phyloP scores from a whole-genome alignment of 2,797 vertebrate species.

The Sciurus vulgaris region DNA sequence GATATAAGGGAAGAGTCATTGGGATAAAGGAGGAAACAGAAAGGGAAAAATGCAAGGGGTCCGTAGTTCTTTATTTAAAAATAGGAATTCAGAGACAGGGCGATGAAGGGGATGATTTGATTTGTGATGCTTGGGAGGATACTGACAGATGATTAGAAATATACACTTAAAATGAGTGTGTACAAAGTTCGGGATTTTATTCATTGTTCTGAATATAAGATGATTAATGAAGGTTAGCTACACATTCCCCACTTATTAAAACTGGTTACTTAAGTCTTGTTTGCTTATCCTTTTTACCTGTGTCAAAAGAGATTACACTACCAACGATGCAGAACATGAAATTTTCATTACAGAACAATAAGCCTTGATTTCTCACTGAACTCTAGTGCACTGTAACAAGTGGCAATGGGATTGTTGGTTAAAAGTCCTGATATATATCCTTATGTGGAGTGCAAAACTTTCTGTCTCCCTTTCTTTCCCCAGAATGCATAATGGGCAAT shows the following conservation, averaged over 20 bases:
- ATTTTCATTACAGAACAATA: not conserved
- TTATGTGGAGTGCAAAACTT: not conserved
- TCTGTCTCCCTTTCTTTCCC: not conserved
- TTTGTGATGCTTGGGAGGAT: not conserved
- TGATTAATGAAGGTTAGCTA: not conserved
- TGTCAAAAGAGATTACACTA: not conserved
- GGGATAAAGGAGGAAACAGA: not conserved
- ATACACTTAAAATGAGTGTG: not conserved
- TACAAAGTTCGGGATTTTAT: not conserved
- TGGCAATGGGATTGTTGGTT: not conserved
- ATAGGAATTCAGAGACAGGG: not conserved
- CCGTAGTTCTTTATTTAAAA: not conserved
- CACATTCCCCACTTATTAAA: not conserved
- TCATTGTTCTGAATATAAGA: not conserved
- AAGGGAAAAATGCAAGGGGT: not conserved
- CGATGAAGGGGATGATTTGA: not conserved
- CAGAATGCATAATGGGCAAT: not conserved
- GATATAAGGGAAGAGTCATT: not conserved
- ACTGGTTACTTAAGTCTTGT: not conserved
- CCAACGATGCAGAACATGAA: not conserved
- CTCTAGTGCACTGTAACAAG: not conserved
- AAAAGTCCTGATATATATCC: not conserved
- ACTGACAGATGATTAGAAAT: not conserved
- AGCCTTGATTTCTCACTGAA: not conserved
- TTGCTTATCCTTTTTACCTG: not conserved